Evolutionary conservation across 2,888 invertebrate species (phyloP).

Genomic region (Pollenia angustigena): DNA sequence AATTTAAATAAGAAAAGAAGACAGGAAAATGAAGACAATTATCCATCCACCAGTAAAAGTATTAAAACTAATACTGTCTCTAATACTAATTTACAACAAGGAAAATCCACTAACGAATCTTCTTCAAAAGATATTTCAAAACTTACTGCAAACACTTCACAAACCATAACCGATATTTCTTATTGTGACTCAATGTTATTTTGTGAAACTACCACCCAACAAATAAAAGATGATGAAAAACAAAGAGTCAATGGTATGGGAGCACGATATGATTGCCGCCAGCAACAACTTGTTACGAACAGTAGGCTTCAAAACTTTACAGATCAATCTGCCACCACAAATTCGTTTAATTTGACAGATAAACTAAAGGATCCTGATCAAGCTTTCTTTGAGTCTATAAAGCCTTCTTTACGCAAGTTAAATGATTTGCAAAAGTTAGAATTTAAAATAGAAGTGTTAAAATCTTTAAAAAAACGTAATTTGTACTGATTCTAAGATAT

Average conservation of each 20-base stretch:
- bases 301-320: not conserved
- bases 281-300: not conserved
- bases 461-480: constrained; percentile 76
- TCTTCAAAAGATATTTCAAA: too few relatives aligned
- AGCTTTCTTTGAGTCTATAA: constrained; percentile 79
- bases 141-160: too few relatives aligned
- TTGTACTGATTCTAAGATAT: not conserved
- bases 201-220: constrained; percentile 8
- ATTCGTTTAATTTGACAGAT: not conserved
- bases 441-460: constrained; percentile 78
- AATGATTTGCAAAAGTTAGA: constrained; percentile 77
- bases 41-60: not conserved
- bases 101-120: too few relatives aligned
- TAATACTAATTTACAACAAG: too few relatives aligned
- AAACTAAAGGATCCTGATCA: constrained; percentile 76
- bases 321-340: too few relatives aligned
- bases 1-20: not conserved
- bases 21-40: not conserved
- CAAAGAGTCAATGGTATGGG: not conserved
- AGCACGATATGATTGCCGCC: not conserved
- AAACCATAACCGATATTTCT: too few relatives aligned
- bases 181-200: constrained; percentile 4
- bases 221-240: not conserved
- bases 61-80: not conserved
- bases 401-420: constrained; percentile 78